Evolutionary conservation across 2,888 invertebrate genomes (phyloP), one percentile per base, ranked within the genome.

Genomic region (Caenorhabditis imperialis): DNA sequence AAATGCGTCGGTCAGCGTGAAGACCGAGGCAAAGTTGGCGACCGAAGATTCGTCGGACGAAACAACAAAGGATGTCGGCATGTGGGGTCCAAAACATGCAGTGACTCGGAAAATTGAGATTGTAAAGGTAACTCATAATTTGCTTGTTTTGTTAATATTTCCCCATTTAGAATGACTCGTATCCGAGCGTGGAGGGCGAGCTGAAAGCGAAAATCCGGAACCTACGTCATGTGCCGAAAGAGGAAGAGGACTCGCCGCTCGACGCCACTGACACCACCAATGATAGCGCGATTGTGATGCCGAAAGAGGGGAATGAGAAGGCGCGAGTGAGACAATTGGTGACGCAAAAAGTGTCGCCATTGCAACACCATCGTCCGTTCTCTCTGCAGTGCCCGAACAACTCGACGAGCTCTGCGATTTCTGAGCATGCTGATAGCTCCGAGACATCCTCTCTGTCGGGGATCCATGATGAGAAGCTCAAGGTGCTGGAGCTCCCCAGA

Each of bases 311-410:
- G 12, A 67, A 72, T 2, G 81, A 82, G 20, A 81, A 75, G 25
- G 85, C 87, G 2, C 72, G 71, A 71, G 79, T 87, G 1, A 75
- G 86, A 23, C 84, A 85, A 37, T 65, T 88, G 33, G 78, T 85
- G 18, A 87, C 87, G 4, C 86, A 87, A 48, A 86, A 85, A 72
- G 85, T 83, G 30, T 85, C 84, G 23, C 88, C 88, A 1, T 77
- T 87, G 20, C 87, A 86, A 72, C 88, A 86, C 54, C 86, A 87
- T 65, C 84, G 86, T 3, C 86, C 87, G 10, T 84, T 87, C 67
- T 86, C 84, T 8, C 76, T 84, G 8, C 86, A 86, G 53, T 72
- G 62, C 12, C 62, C 71, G 16, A 74, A 73, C 16, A 73, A 65
- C 44, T 73, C 73, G 6, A 65, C 65, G 6, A 65, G 65, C 33